Percentiles rank a stretch among this genome's conserved stretches.
Evolutionary conservation across 2,888 invertebrate genomes (phyloP).

Genomic region (Labia minor): DNA sequence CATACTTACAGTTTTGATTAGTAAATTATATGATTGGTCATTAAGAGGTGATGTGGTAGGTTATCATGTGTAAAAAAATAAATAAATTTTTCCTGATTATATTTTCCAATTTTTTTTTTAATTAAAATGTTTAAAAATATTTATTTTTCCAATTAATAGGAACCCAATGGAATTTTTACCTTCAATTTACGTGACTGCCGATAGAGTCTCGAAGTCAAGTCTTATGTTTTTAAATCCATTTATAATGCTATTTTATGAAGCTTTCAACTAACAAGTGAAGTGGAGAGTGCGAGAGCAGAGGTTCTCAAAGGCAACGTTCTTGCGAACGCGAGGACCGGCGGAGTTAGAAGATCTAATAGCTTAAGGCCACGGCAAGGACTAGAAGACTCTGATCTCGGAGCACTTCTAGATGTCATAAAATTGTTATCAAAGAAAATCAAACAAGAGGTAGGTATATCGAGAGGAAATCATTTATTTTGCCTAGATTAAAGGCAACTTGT

Average conservation of each 20-base stretch:
- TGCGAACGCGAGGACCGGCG: constrained; percentile 13
- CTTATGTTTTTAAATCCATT: neutral
- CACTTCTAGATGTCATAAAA: constrained; percentile 13
- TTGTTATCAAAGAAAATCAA: neutral
- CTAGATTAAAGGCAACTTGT: neutral
- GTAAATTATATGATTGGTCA: no score
- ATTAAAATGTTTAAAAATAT: neutral
- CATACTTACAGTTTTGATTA: no score
- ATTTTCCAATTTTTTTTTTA: neutral
- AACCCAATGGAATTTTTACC: neutral
- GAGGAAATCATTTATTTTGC: neutral
- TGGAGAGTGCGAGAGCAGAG: constrained; percentile 13
- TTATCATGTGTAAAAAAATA: no score
- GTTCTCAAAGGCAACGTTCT: constrained; percentile 7
- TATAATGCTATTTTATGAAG: neutral
- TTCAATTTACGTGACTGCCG: constrained; percentile 7
- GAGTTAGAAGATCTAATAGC: neutral
- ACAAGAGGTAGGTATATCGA: neutral
- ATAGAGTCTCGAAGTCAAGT: constrained; percentile 5
- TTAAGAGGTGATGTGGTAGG: no score
- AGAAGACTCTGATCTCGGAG: constrained; percentile 5
- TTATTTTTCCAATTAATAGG: neutral
- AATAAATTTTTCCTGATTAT: neutral
- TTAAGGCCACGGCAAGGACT: constrained; percentile 13
- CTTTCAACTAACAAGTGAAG: constrained; percentile 13